Conservation (phyloP, 2,888 invertebrate genomes). For the Stenoptilia bipunctidactyla region DNA sequence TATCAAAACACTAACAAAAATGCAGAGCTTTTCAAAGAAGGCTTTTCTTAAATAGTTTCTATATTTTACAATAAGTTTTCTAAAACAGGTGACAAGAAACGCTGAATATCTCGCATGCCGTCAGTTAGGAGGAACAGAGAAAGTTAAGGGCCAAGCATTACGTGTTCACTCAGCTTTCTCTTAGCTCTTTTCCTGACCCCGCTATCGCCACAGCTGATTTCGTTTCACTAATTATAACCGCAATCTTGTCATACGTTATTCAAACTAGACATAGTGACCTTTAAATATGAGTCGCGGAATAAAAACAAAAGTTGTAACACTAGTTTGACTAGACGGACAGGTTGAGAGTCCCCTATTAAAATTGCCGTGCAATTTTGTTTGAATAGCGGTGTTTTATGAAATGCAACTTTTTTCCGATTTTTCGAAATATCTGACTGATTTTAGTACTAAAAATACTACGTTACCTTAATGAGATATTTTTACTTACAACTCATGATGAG, state of each 20-base stretch:
- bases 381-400: too few species aligned
- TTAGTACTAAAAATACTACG: too few species aligned
- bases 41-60: too few species aligned
- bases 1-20: too few species aligned
- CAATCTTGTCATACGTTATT: slow-evolving; percentile 5
- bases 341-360: slow-evolving; percentile 26
- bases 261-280: slow-evolving; percentile 22
- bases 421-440: too few species aligned
- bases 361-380: too few species aligned
- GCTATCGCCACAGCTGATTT: slow-evolving; percentile 30
- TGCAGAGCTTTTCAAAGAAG: too few species aligned
- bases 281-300: slow-evolving; percentile 30
- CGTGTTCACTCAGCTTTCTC: slow-evolving; percentile 11
- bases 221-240: slow-evolving; percentile 3
- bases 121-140: slow-evolving; percentile 30
- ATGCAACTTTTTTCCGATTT: too few species aligned
- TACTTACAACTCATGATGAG: neutral
- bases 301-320: slow-evolving; percentile 62
- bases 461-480: too few species aligned
- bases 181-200: slow-evolving; percentile 47
- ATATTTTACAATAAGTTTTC: too few species aligned
- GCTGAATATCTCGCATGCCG: slow-evolving; percentile 27
- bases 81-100: too few species aligned
- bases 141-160: slow-evolving; percentile 44
- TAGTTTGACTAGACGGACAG: slow-evolving; percentile 53